Evolutionary conservation across 2,888 invertebrate genomes (phyloP).

Genomic region (Sphinx pinastri): DNA sequence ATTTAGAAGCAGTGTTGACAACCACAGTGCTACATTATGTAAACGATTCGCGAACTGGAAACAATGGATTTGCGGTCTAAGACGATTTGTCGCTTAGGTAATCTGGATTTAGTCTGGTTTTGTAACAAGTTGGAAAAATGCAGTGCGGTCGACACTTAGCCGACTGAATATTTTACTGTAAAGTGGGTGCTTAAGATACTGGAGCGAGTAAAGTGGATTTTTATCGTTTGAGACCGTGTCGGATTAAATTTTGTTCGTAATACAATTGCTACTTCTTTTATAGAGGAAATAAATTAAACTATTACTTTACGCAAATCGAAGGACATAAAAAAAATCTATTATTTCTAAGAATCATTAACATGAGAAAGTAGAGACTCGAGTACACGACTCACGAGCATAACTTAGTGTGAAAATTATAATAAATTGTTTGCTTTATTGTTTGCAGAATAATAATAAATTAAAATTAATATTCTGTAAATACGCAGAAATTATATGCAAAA

Average conservation of each 20-base stretch:
- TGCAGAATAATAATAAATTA: not conserved
- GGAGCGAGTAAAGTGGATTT: not conserved
- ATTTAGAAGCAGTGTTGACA: slow-evolving; percentile 15
- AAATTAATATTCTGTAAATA: not conserved
- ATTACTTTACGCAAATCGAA: too few relatives aligned
- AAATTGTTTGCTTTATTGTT: not conserved
- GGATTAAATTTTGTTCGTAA: not conserved
- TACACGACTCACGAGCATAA: not conserved
- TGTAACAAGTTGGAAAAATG: slow-evolving; percentile 33
- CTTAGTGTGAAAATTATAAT: not conserved
- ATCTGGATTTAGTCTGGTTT: slow-evolving; percentile 33
- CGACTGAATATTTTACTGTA: not conserved
- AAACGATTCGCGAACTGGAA: slow-evolving; percentile 22
- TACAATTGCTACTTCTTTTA: too few relatives aligned
- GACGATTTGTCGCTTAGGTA: slow-evolving; percentile 36
- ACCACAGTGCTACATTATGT: slow-evolving; percentile 17
- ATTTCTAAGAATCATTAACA: not conserved
- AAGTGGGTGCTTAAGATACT: not conserved
- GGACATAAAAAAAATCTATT: not conserved
- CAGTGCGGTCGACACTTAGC: slow-evolving; percentile 14
- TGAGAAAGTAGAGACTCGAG: not conserved
- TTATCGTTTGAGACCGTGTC: not conserved
- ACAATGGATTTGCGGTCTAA: slow-evolving; percentile 30
- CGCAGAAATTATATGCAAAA: not conserved
- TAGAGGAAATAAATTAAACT: too few relatives aligned